Percentiles rank a stretch among this genome's conserved stretches.
phyloP scores from a whole-genome alignment of 2,797 vertebrate species.

The Coendou prehensilis region DNA sequence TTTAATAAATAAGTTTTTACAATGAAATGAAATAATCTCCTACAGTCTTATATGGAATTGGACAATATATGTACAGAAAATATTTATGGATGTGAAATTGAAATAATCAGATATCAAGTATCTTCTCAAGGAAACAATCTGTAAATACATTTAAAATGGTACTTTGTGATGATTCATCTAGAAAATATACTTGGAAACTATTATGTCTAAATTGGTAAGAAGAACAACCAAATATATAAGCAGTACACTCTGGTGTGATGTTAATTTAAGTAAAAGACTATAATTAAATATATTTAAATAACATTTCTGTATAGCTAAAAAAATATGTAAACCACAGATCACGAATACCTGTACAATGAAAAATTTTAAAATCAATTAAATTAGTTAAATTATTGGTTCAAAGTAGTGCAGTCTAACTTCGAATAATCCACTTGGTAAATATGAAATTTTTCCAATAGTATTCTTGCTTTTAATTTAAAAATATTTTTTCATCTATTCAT shows the following conservation, averaged over 20 bases:
- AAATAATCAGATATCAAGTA: neutral
- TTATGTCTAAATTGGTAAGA: neutral
- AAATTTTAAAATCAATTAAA: neutral
- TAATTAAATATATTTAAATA: neutral
- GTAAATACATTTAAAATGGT: neutral
- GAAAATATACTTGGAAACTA: neutral
- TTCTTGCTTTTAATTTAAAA: neutral
- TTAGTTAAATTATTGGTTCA: neutral
- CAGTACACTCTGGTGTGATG: neutral
- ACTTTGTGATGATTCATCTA: neutral
- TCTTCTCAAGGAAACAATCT: neutral
- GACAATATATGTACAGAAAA: neutral
- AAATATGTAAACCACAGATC: neutral
- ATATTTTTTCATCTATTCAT: neutral
- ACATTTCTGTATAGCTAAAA: neutral
- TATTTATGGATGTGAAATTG: neutral
- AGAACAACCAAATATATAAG: neutral
- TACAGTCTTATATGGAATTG: neutral
- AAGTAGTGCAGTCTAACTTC: neutral
- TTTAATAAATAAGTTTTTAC: neutral
- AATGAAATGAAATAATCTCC: neutral
- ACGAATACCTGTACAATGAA: neutral
- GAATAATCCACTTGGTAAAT: neutral
- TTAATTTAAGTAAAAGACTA: neutral
- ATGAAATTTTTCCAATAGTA: neutral